Conservation (phyloP, 1,140 invertebrate species). For the Laupala kohalensis region DNA sequence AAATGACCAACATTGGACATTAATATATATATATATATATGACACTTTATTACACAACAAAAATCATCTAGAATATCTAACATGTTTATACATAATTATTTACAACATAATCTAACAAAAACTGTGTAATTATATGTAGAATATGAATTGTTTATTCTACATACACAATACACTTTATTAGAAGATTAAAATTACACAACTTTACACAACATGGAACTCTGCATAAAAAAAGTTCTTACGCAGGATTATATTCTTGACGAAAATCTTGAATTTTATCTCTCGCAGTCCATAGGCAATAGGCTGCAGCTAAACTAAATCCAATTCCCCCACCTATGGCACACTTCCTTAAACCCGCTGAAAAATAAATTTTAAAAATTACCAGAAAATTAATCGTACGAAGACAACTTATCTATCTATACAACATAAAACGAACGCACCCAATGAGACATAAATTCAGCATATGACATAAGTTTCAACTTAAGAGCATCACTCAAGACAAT, state of each 20-base stretch:
- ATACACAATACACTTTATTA: background rate
- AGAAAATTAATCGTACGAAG: no score
- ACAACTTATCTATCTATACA: no score
- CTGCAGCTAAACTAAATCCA: slow-evolving; percentile 49
- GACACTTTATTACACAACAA: no score
- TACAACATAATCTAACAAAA: background rate
- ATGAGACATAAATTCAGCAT: no score
- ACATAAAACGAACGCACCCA: no score
- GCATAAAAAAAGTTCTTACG: slow-evolving; percentile 9
- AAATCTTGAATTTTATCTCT: slow-evolving; percentile 31
- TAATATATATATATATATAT: no score
- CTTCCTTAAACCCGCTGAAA: slow-evolving; percentile 55
- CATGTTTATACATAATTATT: background rate
- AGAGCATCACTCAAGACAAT: no score
- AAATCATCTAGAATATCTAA: no score
- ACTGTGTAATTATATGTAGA: background rate
- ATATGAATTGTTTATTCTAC: no score
- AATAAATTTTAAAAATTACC: slow-evolving; percentile 12
- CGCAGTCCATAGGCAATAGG: slow-evolving; percentile 47
- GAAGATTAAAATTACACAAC: background rate
- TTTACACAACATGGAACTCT: background rate
- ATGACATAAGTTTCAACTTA: no score
- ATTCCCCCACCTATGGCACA: slow-evolving; percentile 59
- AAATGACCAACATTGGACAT: no score
- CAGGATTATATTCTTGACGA: slow-evolving; percentile 14